phyloP scores from a whole-genome alignment of 2,888 invertebrate genomes.

The Pheosia gnoma region DNA sequence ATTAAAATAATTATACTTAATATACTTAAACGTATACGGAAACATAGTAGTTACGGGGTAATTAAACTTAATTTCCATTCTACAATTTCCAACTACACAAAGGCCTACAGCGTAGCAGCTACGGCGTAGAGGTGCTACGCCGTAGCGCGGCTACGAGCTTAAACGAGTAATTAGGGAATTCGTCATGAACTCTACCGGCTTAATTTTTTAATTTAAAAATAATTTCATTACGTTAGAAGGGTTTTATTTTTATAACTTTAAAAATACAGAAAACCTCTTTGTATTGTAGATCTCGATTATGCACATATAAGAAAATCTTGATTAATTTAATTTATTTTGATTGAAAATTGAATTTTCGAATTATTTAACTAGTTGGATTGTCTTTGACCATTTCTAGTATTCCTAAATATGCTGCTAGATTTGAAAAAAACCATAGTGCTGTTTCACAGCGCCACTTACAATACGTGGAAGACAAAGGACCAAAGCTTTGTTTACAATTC shows the following conservation, averaged over 20 bases:
- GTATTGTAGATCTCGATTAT: no score
- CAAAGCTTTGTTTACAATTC: no score
- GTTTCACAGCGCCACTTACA: no score
- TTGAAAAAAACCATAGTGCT: no score
- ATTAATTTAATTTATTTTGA: no score
- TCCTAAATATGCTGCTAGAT: no score
- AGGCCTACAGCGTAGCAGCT: slow-evolving; percentile 28
- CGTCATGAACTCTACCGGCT: slow-evolving; percentile 13
- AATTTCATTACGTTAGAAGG: neutral
- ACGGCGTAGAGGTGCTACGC: slow-evolving; percentile 23
- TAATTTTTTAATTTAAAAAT: neutral
- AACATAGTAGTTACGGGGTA: neutral
- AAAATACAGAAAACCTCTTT: neutral
- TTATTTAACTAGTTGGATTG: no score
- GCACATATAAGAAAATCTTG: no score
- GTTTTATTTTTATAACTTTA: neutral
- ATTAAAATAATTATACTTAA: neutral
- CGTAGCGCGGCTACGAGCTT: slow-evolving; percentile 29
- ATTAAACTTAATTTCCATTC: slow-evolving; percentile 2
- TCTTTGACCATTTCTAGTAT: no score
- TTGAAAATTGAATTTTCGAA: no score
- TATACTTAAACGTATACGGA: neutral
- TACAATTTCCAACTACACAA: slow-evolving; percentile 2
- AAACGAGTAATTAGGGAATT: slow-evolving; percentile 18
- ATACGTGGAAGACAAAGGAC: no score